Conservation (phyloP, 1,140 invertebrate genomes). For the Pseudomyrmex gracilis region DNA sequence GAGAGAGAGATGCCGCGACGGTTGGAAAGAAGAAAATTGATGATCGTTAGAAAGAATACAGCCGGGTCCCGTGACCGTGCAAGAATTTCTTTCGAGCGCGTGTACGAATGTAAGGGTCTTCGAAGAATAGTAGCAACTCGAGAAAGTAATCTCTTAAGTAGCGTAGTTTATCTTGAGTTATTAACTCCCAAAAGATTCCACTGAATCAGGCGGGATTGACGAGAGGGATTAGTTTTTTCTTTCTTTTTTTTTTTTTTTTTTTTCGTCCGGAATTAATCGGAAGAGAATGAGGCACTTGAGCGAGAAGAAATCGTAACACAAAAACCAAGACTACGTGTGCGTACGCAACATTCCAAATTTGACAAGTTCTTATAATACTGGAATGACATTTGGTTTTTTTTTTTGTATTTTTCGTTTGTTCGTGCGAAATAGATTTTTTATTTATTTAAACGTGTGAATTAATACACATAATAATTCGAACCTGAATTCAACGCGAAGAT, state of each 20-base stretch:
- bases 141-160: conserved; percentile 36
- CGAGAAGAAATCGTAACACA: neutral
- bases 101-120: neutral
- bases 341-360: neutral
- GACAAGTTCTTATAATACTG: neutral
- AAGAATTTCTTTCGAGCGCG: conserved; percentile 47
- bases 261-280: neutral
- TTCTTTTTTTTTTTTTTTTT: no score
- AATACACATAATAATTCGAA: no score
- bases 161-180: conserved; percentile 22
- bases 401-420: no score
- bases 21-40: conserved; percentile 58
- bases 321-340: neutral
- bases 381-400: no score
- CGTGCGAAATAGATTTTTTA: no score
- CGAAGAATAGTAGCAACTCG: conserved; percentile 27
- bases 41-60: conserved; percentile 48
- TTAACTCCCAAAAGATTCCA: conserved; percentile 24
- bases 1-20: neutral
- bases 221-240: conserved; percentile 6
- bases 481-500: no score
- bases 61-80: conserved; percentile 41
- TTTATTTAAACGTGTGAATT: no score
- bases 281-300: neutral
- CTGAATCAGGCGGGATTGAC: neutral